Base-by-base conservation (phyloP, 1,140 invertebrate genomes). In the Grapholita molesta region DNA sequence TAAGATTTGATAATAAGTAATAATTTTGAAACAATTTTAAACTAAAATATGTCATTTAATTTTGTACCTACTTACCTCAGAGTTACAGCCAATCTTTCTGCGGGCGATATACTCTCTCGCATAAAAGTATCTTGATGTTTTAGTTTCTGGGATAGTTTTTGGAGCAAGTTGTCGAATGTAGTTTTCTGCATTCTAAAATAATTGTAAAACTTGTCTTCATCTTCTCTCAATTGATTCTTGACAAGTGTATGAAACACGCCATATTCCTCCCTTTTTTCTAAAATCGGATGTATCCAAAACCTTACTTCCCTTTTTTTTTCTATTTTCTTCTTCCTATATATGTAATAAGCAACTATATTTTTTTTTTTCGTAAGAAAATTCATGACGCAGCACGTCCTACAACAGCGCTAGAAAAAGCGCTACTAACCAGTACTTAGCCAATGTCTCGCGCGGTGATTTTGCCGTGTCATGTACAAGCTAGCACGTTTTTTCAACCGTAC, bases 241-340 rank as follows among this genome's bases (percentile, higher is more conserved):
- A 74, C 67, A 74, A 74, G 73, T 67, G 73, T 74, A 71, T 74
- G 73, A 74, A 74, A 74, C 32, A 64, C 70, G 68, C 73, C 73
- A 69, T 64, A 74, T 71, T 71, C 68, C 48, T 74, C 72, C 67
- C 64, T 67, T 71, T 74, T 70, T 71, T 71, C 64, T 74, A 70
- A 75, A 70, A 75, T 70, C 65, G 68, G 73, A 75, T 75, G 70
- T 65, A 65, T 65, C 64, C 64, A 65, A 38, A 65, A 65, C 30
- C 64, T 35, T 65, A 5, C 18, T 65, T 65, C 64, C 32, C 64
- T 65, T 65, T 65, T 65, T 65, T 66, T 67, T 67, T 28, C 66
- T 67, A 55, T 67, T 67, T 55, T 53, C 52, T 33, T 30, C 33
- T 67, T 67, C 66, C 52, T 67, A 55, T 55, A 67, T 48, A 67